A percentile compares a stretch with the other conserved stretches of the same genome.
phyloP scores from a whole-genome alignment of 2,797 vertebrate genomes.

The Gadopsis marmoratus region DNA sequence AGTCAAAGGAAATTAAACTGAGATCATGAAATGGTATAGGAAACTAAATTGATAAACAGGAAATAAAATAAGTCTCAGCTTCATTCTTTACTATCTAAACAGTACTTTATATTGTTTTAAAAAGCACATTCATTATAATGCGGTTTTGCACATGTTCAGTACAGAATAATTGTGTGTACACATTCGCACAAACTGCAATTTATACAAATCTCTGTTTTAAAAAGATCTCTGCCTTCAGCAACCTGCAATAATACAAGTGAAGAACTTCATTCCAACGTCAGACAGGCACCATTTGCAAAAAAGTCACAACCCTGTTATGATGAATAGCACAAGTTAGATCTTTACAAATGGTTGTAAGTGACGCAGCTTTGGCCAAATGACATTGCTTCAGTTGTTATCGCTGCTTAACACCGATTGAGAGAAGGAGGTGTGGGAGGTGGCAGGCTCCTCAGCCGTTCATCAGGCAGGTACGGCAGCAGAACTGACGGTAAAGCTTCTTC shows the following conservation, averaged over 20 bases:
- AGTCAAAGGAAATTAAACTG: neutral
- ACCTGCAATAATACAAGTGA: slow-evolving; percentile 1
- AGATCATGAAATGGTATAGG: neutral
- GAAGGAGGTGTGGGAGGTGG: neutral
- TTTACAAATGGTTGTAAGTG: neutral
- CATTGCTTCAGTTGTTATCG: neutral
- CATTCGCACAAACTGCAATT: neutral
- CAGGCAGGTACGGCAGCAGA: slow-evolving; percentile 94
- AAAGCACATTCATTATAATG: slow-evolving; percentile 1
- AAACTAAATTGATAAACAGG: neutral
- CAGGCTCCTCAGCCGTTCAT: slow-evolving; percentile 85
- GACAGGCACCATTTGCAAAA: neutral
- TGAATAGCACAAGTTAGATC: neutral
- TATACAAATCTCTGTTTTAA: neutral
- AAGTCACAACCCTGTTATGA: neutral
- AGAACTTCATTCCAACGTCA: neutral
- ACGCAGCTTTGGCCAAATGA: neutral
- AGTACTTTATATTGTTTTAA: neutral
- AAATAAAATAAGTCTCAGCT: neutral
- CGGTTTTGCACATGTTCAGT: slow-evolving; percentile 3
- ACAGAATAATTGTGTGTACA: neutral
- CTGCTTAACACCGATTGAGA: neutral
- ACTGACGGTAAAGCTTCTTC: slow-evolving; percentile 92
- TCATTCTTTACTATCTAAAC: neutral
- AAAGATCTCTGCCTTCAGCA: neutral